These are phyloP conservation scores for Gila orcuttii DNA, from an alignment of 2,113 vertebrate species.

Conservation along the genomic window DNA sequence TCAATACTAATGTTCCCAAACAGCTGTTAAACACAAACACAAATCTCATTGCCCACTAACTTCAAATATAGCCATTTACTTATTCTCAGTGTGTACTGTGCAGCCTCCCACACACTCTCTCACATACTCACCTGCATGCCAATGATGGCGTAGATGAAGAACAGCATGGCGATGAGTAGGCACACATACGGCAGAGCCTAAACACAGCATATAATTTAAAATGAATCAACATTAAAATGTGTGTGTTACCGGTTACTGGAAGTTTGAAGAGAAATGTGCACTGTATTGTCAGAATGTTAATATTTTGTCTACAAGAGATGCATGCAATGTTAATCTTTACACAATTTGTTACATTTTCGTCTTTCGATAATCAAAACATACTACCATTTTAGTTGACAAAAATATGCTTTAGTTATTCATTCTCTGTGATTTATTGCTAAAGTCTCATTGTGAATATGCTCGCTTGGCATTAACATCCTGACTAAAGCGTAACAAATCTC, in stretches of 20 bases:
- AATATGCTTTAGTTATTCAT: not conserved
- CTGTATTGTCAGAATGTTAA: not conserved
- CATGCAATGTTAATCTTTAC: no score
- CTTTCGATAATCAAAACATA: no score
- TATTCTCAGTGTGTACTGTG: not conserved
- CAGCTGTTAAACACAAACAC: constrained; percentile 77
- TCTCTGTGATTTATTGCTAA: not conserved
- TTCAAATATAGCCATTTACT: not conserved
- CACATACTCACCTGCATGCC: constrained; percentile 80
- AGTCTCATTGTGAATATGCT: not conserved
- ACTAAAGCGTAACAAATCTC: not conserved
- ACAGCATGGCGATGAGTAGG: constrained; percentile 84
- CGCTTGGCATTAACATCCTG: not conserved
- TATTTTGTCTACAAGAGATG: no score
- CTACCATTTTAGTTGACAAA: no score
- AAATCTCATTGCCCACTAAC: constrained; percentile 2
- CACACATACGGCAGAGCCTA: constrained; percentile 83
- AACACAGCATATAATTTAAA: constrained; percentile 38
- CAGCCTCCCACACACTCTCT: not conserved
- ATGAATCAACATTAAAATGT: not conserved
- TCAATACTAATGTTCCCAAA: constrained; percentile 96
- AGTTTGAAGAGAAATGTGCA: not conserved
- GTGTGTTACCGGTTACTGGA: not conserved
- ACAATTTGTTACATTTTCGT: no score
- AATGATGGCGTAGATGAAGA: constrained; percentile 85